phyloP scores from a whole-genome alignment of 2,113 vertebrate species.

The Tenrec ecaudatus region DNA sequence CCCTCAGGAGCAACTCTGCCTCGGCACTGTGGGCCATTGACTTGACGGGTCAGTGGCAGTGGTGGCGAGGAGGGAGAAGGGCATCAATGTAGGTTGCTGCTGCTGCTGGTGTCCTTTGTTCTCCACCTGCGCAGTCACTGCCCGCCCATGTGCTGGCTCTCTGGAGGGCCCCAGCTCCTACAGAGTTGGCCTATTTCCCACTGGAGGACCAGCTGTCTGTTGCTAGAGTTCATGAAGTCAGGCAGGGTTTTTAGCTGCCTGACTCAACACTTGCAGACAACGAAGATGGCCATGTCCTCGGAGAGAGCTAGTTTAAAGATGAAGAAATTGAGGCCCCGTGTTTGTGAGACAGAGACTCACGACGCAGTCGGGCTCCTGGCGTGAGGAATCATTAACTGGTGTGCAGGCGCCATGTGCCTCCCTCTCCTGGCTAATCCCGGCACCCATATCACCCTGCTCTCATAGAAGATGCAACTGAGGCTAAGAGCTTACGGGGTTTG shows the following conservation, averaged over 20 bases:
- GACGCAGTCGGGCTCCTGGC: not conserved
- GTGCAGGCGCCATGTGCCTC: not conserved
- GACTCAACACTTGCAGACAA: not conserved
- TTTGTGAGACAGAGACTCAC: not conserved
- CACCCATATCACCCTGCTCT: conserved; percentile 5
- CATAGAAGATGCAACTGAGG: not conserved
- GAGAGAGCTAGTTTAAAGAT: conserved; percentile 23
- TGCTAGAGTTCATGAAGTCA: conserved; percentile 13
- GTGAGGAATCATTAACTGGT: not conserved
- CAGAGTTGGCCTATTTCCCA: not conserved
- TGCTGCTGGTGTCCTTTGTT: not conserved
- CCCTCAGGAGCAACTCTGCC: too few species aligned
- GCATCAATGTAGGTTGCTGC: not conserved
- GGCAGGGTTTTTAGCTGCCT: not conserved
- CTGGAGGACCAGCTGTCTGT: not conserved
- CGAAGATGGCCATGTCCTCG: conserved; percentile 12
- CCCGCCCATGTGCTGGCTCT: not conserved
- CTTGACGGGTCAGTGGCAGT: too few species aligned
- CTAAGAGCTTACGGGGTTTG: not conserved
- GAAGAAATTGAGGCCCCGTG: conserved; percentile 9
- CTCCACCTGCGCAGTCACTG: not conserved
- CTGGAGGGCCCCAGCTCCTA: not conserved
- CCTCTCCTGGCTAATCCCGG: conserved; percentile 14
- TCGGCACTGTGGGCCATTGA: too few species aligned
- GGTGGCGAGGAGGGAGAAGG: too few species aligned